These are phyloP conservation scores for Misgurnus anguillicaudatus DNA, from an alignment of 2,113 vertebrate genomes.

Conservation along the genomic window DNA sequence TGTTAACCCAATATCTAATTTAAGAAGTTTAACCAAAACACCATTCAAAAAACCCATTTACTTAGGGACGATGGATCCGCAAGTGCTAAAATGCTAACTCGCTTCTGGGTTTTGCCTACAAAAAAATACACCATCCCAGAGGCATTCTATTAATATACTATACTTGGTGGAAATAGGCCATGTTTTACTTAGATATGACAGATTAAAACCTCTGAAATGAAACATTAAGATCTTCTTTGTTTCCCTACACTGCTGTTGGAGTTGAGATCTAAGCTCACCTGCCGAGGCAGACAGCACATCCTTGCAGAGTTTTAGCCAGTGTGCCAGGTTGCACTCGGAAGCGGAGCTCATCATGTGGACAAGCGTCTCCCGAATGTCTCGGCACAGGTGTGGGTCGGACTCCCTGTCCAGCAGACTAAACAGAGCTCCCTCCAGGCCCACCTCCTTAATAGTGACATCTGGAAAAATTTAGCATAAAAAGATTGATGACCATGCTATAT, in stretches of 20 bases:
- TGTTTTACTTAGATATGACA: no score
- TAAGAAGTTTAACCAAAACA: no score
- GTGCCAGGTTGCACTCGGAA: constrained; percentile 82
- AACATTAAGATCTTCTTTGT: neutral
- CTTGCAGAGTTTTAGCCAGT: constrained; percentile 94
- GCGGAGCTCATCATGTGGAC: constrained; percentile 86
- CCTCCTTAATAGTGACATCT: constrained; percentile 89
- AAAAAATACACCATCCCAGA: no score
- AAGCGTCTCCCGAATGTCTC: constrained; percentile 87
- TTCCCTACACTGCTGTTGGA: neutral
- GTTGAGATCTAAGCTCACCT: constrained; percentile 64
- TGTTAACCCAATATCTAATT: no score
- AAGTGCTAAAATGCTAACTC: no score
- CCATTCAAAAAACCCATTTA: no score
- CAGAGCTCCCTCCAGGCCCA: constrained; percentile 90
- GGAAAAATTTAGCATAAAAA: constrained; percentile 50
- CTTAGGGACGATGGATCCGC: no score
- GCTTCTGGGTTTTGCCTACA: no score
- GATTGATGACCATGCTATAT: no score
- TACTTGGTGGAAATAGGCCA: no score
- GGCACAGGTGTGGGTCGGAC: constrained; percentile 79
- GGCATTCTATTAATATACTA: no score
- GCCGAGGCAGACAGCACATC: constrained; percentile 89
- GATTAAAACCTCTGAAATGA: neutral
- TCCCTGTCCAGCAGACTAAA: constrained; percentile 88